These are phyloP conservation scores for Nesogale talazaci DNA, from an alignment of 2,113 vertebrate genomes.

Conservation along the genomic window DNA sequence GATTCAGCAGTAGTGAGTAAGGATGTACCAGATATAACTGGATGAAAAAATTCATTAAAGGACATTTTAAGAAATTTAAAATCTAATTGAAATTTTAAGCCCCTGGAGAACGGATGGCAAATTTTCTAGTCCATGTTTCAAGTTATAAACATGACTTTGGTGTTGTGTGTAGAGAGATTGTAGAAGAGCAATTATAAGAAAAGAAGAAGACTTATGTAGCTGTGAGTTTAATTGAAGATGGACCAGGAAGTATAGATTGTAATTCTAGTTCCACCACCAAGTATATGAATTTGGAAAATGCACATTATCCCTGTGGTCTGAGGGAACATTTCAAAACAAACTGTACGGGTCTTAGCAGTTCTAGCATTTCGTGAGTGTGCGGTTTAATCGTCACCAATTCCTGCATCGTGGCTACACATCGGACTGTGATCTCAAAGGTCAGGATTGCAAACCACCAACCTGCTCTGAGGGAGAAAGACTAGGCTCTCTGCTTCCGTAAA, in stretches of 20 bases:
- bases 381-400: not conserved
- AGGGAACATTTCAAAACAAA: not conserved
- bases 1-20: no score
- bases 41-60: not conserved
- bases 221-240: constrained; percentile 37
- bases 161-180: not conserved
- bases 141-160: not conserved
- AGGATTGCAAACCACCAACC: no score
- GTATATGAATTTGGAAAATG: not conserved
- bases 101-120: not conserved
- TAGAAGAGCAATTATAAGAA: not conserved
- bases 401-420: no score
- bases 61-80: not conserved
- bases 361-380: not conserved
- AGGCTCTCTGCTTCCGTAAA: no score
- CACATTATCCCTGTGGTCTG: not conserved
- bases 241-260: not conserved
- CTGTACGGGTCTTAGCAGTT: not conserved
- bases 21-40: not conserved
- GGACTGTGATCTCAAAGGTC: no score
- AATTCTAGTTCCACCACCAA: no score
- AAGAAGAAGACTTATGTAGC: not conserved
- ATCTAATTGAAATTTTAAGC: constrained; percentile 4
- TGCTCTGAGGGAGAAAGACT: no score
- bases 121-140: not conserved